Evolutionary conservation across 2,113 vertebrate genomes (phyloP), one percentile per base, ranked within the genome.

Genomic region (Brienomyrus brachyistius): DNA sequence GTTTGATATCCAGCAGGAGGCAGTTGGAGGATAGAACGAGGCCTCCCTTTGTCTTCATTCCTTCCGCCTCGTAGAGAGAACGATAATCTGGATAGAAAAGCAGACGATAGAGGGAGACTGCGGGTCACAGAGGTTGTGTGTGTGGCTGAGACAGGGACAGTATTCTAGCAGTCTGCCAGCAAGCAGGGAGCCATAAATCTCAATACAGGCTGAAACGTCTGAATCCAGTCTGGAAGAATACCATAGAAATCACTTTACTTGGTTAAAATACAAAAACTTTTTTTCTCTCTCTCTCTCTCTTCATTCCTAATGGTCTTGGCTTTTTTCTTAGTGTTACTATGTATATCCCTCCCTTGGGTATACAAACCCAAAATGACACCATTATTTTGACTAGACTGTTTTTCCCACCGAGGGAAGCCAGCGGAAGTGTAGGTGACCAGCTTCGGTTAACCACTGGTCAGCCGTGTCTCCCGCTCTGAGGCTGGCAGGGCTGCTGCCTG

Each of bases 301-400:
- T 94, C 92, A 93, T 93, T 91, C 89, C 91, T 91, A 93, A 92
- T 90, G 91, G 90, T 59, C 88, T 90, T 92, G 91, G 90, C 91
- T 91, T 93, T 92, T 92, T 92, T 92, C 92, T 8, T 90, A 92
- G 92, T 91, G 93, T 91, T 94, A 92, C 95, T 96, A 96, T 94
- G 95, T 95, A 93, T 95, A 93, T 94, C 94, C 87, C 84, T 90
- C 86, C 91, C 92, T 94, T 92, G 91, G 93, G 94, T 89, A 92
- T 92, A 94, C 93, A 92, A 93, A 92, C 93, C 94, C 94, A 94
- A 96, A 96, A 95, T 96, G 94, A 96, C 95, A 95, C 93, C 93
- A 95, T 96, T 96, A 95, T 96, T 96, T 96, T 96, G 93, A 95
- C 95, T 95, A 95, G 95, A 96, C 95, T 95, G 95, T 96, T 96